A percentile compares a stretch with the other conserved stretches of the same genome.
Evolutionary conservation across 2,888 invertebrate genomes (phyloP).

Genomic region (Thecocarcelia acutangulata): DNA sequence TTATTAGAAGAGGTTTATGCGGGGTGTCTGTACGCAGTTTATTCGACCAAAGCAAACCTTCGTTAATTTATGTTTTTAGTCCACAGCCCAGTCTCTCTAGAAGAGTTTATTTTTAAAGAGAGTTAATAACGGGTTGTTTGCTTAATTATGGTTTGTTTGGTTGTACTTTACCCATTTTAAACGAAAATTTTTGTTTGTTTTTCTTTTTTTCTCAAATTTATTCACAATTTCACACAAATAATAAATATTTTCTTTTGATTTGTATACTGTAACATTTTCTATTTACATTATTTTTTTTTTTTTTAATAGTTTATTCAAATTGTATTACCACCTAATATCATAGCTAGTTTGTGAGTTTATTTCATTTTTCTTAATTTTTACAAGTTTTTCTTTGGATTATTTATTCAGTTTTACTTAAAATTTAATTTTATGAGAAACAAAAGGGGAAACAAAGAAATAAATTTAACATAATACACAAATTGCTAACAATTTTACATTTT

Average conservation of each 20-base stretch:
- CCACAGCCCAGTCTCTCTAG: constrained; percentile 18
- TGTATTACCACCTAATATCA: constrained; percentile 76
- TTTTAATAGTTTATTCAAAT: constrained; percentile 48
- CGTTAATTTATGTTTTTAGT: constrained; percentile 12
- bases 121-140: constrained; percentile 23
- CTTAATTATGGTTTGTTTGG: constrained; percentile 38
- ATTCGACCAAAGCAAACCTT: constrained; percentile 41
- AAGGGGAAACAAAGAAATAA: neutral
- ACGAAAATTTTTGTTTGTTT: neutral
- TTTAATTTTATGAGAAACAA: neutral
- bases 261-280: constrained; percentile 23
- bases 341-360: constrained; percentile 80
- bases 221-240: constrained; percentile 22
- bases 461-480: too few relatives aligned
- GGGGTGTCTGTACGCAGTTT: constrained; percentile 69
- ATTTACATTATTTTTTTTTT: constrained; percentile 45
- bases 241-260: constrained; percentile 15
- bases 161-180: constrained; percentile 36
- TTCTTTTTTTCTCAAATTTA: constrained; percentile 12
- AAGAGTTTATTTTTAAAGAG: neutral
- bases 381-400: constrained; percentile 70
- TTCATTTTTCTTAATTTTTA: constrained; percentile 75
- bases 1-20: constrained; percentile 74
- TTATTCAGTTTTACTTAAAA: constrained; percentile 37
- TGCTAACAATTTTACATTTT: too few relatives aligned